phyloP scores from a whole-genome alignment of 2,113 vertebrate species.

The Hystrix brachyura region DNA sequence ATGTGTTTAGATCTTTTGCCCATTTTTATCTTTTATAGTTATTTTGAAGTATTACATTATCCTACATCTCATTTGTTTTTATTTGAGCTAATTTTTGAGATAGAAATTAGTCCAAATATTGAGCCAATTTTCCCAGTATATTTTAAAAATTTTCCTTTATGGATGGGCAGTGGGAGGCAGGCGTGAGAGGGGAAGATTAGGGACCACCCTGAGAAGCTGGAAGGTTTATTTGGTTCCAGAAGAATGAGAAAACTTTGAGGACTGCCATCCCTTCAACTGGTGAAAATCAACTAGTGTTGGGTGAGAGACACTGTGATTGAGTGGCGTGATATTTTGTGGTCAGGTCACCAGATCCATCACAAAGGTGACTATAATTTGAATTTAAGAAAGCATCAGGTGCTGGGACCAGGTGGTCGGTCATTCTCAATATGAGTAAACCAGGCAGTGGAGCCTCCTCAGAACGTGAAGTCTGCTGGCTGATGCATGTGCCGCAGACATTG shows the following conservation, averaged over 20 bases:
- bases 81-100: neutral
- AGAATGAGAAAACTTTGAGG: neutral
- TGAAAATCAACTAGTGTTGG: neutral
- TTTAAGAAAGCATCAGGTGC: neutral
- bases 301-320: neutral
- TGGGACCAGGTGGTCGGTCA: neutral
- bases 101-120: neutral
- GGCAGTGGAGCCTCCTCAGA: neutral
- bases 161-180: neutral
- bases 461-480: neutral
- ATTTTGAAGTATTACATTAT: slow-evolving; percentile 17
- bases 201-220: neutral
- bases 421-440: neutral
- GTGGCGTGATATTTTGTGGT: neutral
- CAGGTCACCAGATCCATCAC: neutral
- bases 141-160: neutral
- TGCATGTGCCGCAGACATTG: neutral
- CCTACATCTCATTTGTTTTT: neutral
- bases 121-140: neutral
- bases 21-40: slow-evolving; percentile 14
- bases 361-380: neutral
- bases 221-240: neutral
- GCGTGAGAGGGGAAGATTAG: neutral
- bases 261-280: neutral
- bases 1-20: neutral